A percentile compares a stretch with the other conserved stretches of the same genome.
Conservation (phyloP, 2,888 invertebrate genomes). For the Lypha dubia region DNA sequence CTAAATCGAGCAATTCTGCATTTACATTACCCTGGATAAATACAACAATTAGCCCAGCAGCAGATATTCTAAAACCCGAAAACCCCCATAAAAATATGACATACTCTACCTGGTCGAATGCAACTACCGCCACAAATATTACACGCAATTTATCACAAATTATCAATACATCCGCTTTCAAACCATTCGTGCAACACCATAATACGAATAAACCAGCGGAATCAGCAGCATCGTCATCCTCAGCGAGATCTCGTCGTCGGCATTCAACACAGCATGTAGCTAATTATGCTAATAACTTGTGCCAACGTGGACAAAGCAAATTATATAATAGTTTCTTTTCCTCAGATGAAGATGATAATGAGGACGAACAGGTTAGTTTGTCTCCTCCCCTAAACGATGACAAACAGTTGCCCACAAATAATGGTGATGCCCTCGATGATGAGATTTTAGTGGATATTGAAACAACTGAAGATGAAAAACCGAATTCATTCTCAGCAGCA, state of each 20-base stretch:
- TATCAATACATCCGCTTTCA: conserved; percentile 77
- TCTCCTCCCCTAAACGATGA: neutral
- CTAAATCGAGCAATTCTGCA: conserved; percentile 75
- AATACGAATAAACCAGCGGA: conserved; percentile 59
- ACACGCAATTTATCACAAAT: conserved; percentile 77
- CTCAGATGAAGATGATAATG: conserved; percentile 32
- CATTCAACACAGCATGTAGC: conserved; percentile 41
- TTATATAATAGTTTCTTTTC: neutral
- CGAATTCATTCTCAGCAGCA: conserved; percentile 1
- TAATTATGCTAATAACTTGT: neutral
- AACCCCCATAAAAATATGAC: conserved; percentile 10
- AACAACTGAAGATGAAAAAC: conserved; percentile 90
- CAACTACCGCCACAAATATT: neutral
- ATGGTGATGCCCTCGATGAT: conserved; percentile 73
- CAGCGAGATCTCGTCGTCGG: conserved; percentile 40
- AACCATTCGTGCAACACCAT: conserved; percentile 75
- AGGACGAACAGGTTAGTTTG: neutral
- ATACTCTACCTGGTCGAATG: conserved; percentile 15
- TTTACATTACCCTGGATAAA: conserved; percentile 88
- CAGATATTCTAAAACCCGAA: conserved; percentile 14
- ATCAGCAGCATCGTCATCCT: neutral
- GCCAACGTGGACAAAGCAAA: conserved; percentile 6
- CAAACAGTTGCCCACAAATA: neutral
- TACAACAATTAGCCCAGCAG: conserved; percentile 75
- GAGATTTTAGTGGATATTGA: conserved; percentile 93